Conservation (phyloP, 2,797 vertebrate species). For the Oryzias sinensis region DNA sequence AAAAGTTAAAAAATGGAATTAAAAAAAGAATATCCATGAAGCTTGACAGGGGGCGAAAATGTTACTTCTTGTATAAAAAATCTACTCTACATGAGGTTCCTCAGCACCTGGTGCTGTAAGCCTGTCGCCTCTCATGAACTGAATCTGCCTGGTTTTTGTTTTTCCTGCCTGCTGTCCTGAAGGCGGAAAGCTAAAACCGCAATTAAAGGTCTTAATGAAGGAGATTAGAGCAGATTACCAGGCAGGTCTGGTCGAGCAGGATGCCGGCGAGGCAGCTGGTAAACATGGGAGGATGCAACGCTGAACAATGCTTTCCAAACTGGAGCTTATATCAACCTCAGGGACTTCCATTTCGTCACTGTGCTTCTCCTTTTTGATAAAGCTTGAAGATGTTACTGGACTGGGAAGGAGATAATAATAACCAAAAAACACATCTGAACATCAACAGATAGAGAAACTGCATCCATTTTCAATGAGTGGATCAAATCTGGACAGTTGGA, state of each 20-base stretch:
- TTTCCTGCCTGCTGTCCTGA: slow-evolving; percentile 55
- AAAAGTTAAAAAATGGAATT: no score
- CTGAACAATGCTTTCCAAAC: slow-evolving; percentile 43
- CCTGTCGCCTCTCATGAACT: slow-evolving; percentile 56
- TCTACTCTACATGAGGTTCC: slow-evolving; percentile 6
- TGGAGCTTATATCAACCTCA: slow-evolving; percentile 4
- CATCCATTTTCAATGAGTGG: slow-evolving; percentile 28
- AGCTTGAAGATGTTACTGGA: no score
- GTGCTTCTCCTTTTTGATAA: slow-evolving; percentile 1
- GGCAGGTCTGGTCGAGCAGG: slow-evolving; percentile 62
- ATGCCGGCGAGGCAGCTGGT: slow-evolving; percentile 55
- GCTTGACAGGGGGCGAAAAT: no score
- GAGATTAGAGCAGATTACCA: slow-evolving; percentile 70
- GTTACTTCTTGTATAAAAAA: no score
- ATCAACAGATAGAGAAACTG: no score
- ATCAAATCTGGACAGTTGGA: slow-evolving; percentile 29
- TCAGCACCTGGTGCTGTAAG: slow-evolving; percentile 26
- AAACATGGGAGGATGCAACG: slow-evolving; percentile 44
- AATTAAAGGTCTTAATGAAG: slow-evolving; percentile 77
- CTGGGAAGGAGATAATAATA: no score
- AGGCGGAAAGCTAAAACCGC: slow-evolving; percentile 57
- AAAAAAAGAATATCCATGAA: no score
- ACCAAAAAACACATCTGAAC: no score
- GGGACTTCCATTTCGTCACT: background rate
- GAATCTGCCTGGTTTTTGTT: slow-evolving; percentile 60